A percentile compares a stretch with the other conserved stretches of the same genome.
Conservation (phyloP, 1,140 invertebrate genomes). For the Meloidogyne exigua region DNA sequence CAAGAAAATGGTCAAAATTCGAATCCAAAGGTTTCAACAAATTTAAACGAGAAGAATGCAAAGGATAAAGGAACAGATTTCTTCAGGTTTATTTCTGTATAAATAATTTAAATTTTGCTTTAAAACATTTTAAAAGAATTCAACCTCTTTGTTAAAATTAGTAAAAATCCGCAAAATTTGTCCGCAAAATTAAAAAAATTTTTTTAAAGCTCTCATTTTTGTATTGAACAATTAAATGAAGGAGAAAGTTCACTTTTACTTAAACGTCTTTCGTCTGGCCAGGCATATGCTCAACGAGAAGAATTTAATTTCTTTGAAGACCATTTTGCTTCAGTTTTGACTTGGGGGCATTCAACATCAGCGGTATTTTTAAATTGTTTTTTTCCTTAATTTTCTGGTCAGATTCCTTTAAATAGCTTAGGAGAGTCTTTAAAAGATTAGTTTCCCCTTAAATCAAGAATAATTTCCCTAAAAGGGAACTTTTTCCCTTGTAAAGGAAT, state of each 20-base stretch:
- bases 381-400: too few relatives aligned
- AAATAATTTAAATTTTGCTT: neutral
- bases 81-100: neutral
- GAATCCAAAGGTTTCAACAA: neutral
- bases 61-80: neutral
- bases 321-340: neutral
- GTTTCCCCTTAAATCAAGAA: too few relatives aligned
- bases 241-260: neutral
- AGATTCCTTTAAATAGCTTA: too few relatives aligned
- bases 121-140: too few relatives aligned
- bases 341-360: neutral
- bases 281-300: neutral
- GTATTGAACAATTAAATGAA: neutral
- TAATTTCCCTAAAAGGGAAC: neutral
- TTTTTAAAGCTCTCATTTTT: conserved; percentile 22
- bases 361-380: neutral
- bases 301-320: neutral
- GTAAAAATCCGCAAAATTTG: neutral
- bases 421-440: too few relatives aligned
- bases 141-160: too few relatives aligned
- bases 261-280: neutral
- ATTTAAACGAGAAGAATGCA: neutral
- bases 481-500: neutral
- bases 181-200: neutral
- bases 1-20: neutral